Conservation (phyloP, 2,113 vertebrate species). For the Psilopsiagon aymara region DNA sequence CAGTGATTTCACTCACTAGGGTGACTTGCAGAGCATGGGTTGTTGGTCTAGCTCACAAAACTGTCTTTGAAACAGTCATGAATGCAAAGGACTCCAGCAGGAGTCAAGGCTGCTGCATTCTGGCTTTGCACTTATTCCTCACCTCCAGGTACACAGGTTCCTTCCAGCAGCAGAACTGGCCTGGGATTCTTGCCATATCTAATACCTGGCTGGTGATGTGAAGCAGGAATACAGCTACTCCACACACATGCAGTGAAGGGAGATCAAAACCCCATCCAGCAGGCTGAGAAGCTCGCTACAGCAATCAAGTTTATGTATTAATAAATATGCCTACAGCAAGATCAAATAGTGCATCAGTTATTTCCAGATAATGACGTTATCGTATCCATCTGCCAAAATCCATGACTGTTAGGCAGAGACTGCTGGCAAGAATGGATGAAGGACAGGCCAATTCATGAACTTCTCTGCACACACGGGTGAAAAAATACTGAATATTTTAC, state of each 20-base stretch:
- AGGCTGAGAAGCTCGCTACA: not conserved
- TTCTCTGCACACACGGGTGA: not conserved
- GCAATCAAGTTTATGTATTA: not conserved
- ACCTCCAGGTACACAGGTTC: not conserved
- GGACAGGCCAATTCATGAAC: not conserved
- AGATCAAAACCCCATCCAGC: not conserved
- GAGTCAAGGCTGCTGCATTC: not conserved
- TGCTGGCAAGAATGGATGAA: not conserved
- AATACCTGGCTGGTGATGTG: not conserved
- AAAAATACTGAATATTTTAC: not conserved
- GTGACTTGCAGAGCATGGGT: not conserved
- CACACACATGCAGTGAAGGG: accelerated
- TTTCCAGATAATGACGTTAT: not conserved
- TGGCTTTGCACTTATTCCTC: not conserved
- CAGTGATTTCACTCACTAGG: not conserved
- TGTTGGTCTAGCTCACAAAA: not conserved
- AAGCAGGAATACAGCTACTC: not conserved
- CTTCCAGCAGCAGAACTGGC: not conserved
- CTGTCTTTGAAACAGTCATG: accelerated
- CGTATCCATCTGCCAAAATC: not conserved
- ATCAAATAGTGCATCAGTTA: not conserved
- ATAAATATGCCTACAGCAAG: not conserved
- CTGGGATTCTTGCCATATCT: not conserved
- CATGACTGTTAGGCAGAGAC: not conserved
- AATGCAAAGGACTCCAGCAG: not conserved